phyloP scores from a whole-genome alignment of 35 echinoderm and acorn worm genomes.

The Acanthaster planci region DNA sequence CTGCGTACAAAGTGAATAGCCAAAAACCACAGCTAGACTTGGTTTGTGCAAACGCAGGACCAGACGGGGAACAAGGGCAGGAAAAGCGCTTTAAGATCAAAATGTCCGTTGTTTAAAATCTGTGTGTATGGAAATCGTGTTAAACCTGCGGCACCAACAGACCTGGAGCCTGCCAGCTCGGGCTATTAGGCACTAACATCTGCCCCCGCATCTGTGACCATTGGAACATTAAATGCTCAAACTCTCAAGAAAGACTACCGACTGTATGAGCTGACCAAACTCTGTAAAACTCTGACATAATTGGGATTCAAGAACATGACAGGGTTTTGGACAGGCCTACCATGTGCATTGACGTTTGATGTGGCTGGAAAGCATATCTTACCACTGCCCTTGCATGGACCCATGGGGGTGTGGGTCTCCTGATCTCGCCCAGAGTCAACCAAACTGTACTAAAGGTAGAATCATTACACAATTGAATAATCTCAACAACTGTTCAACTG shows the following conservation, averaged over 20 bases:
- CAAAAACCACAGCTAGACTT: too few relatives aligned
- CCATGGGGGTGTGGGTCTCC: constrained; percentile 19
- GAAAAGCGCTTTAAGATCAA: too few relatives aligned
- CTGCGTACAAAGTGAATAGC: too few relatives aligned
- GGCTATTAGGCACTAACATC: not conserved
- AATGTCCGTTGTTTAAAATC: not conserved
- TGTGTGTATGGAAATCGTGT: not conserved
- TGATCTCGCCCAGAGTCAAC: constrained; percentile 19
- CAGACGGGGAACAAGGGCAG: too few relatives aligned
- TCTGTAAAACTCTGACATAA: constrained; percentile 6
- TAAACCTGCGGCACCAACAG: constrained; percentile 1
- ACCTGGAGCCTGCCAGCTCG: constrained; percentile 5
- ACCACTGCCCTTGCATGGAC: constrained; percentile 7
- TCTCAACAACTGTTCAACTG: not conserved
- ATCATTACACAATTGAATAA: constrained; percentile 22
- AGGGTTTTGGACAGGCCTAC: constrained; percentile 4
- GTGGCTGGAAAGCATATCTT: constrained; percentile 34
- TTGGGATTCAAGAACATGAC: constrained; percentile 21
- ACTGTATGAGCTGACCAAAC: constrained; percentile 30
- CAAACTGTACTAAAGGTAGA: constrained; percentile 1
- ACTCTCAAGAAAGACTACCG: constrained; percentile 18
- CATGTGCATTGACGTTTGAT: constrained; percentile 15
- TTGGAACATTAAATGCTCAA: constrained; percentile 3
- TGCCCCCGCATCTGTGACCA: constrained; percentile 10
- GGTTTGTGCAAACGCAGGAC: too few relatives aligned